A percentile compares a stretch with the other conserved stretches of the same genome.
Conservation (phyloP, 1,140 invertebrate genomes). For the Sweltsa coloradensis region DNA sequence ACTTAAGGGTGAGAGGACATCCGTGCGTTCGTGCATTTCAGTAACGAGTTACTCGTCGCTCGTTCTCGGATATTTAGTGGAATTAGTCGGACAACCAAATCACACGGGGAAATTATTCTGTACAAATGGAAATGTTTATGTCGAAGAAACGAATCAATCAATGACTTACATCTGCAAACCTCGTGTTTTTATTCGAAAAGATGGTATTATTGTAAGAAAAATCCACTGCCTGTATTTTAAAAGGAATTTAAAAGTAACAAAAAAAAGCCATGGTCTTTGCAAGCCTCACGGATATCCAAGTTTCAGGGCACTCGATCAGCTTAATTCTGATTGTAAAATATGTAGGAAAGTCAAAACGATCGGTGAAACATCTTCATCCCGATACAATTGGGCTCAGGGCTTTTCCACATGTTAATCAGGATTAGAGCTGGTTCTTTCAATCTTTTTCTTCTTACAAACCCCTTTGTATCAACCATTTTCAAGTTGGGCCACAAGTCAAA, state of each 20-base stretch:
- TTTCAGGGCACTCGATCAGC: background rate
- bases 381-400: conserved; percentile 23
- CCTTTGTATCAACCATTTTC: background rate
- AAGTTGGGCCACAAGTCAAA: background rate
- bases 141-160: too few relatives aligned
- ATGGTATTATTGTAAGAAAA: background rate
- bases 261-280: background rate
- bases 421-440: too few relatives aligned
- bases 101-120: too few relatives aligned
- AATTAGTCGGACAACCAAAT: too few relatives aligned
- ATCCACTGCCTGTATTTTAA: background rate
- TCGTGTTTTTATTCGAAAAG: background rate
- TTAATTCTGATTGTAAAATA: background rate
- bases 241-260: too few relatives aligned
- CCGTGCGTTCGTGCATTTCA: too few relatives aligned
- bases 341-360: background rate
- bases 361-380: background rate
- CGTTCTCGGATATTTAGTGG: too few relatives aligned
- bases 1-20: too few relatives aligned
- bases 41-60: too few relatives aligned
- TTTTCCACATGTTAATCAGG: conserved; percentile 21
- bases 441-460: background rate
- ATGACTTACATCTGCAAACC: background rate
- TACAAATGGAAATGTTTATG: too few relatives aligned
- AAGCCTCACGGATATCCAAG: background rate